Percentiles rank a stretch among this genome's conserved stretches.
These are phyloP conservation scores for Gymnobelideus leadbeateri DNA, from an alignment of 2,113 vertebrate species.

Conservation along the genomic window DNA sequence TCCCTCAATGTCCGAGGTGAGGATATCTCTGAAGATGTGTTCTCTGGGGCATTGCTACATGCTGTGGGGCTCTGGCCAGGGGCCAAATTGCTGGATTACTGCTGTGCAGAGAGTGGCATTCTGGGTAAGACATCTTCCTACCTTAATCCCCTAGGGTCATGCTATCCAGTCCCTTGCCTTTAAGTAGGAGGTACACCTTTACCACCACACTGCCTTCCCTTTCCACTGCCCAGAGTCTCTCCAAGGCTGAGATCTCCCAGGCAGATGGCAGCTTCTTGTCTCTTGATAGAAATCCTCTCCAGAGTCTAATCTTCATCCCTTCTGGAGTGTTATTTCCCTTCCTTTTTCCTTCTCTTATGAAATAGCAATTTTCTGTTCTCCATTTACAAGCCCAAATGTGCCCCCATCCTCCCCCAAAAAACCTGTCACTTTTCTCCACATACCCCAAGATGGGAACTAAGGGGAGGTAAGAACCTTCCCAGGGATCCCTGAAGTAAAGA, in stretches of 20 bases:
- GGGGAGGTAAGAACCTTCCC: neutral
- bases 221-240: neutral
- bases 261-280: neutral
- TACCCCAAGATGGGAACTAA: neutral
- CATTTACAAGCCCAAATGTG: neutral
- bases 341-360: constrained; percentile 17
- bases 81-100: constrained; percentile 90
- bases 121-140: constrained; percentile 86
- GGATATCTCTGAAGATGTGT: constrained; percentile 87
- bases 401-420: neutral
- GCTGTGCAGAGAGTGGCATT: constrained; percentile 91
- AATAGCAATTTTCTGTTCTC: constrained; percentile 6
- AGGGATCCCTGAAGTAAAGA: neutral
- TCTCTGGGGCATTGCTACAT: constrained; percentile 85
- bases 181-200: neutral
- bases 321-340: neutral
- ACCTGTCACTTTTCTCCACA: neutral
- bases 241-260: neutral
- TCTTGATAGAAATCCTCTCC: constrained; percentile 15
- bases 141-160: neutral
- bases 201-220: neutral
- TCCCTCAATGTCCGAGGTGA: constrained; percentile 92
- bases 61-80: constrained; percentile 89
- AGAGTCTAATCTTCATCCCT: neutral
- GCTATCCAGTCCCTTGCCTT: neutral